These are phyloP conservation scores for Aplodontia rufa DNA, from an alignment of 2,113 vertebrate species.

Conservation along the genomic window DNA sequence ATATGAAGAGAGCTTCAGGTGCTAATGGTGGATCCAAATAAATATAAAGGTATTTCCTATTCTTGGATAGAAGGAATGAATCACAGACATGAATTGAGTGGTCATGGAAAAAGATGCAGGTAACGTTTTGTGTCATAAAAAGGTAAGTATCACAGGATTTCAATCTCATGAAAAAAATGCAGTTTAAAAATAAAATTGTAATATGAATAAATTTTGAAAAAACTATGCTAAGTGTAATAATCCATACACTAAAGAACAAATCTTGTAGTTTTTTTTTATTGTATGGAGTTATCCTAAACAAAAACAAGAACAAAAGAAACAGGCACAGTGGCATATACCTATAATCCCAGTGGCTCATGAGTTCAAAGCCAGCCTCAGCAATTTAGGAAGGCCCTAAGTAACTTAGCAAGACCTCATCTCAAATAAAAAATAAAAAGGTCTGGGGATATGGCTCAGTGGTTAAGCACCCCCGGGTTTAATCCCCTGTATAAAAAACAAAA, in stretches of 20 bases:
- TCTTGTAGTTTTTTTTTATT: not conserved
- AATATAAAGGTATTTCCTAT: not conserved
- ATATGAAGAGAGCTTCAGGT: conserved; percentile 10
- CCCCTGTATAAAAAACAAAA: no score
- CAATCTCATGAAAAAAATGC: not conserved
- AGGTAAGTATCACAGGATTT: not conserved
- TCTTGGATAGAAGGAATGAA: not conserved
- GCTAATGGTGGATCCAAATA: not conserved
- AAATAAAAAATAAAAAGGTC: no score
- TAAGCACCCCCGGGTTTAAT: no score
- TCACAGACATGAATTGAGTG: not conserved
- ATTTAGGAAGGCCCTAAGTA: no score
- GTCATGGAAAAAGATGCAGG: not conserved
- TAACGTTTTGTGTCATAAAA: not conserved
- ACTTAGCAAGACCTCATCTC: no score
- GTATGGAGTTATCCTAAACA: not conserved
- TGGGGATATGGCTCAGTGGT: no score
- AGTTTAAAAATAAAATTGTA: conserved; percentile 10
- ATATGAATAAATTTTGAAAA: not conserved
- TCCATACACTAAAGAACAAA: not conserved
- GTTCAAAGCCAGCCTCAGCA: no score
- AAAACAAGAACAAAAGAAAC: no score
- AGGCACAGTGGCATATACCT: no score
- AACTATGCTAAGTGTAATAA: not conserved
- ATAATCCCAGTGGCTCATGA: no score